Conservation (phyloP, 1,140 invertebrate species). For the Monomorium pharaonis region DNA sequence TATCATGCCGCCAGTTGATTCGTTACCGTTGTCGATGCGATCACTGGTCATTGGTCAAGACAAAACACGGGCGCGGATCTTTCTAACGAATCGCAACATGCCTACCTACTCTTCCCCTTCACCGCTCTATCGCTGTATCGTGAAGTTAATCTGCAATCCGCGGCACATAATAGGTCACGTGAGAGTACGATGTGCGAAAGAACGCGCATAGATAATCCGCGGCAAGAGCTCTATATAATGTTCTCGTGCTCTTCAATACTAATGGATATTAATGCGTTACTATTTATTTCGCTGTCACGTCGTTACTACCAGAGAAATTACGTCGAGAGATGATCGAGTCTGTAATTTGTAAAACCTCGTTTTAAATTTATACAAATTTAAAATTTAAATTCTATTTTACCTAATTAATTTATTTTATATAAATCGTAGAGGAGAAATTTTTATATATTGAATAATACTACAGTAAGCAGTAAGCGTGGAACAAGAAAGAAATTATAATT, state of each 20-base stretch:
- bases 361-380: not conserved
- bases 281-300: not conserved
- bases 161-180: constrained; percentile 50
- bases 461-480: too few relatives aligned
- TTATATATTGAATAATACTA: too few relatives aligned
- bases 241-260: not conserved
- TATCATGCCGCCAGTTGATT: constrained; percentile 22
- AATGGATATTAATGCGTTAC: constrained; percentile 46
- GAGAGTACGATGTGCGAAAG: constrained; percentile 15
- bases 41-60: constrained; percentile 30
- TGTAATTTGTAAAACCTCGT: not conserved
- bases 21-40: constrained; percentile 7
- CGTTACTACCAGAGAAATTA: not conserved
- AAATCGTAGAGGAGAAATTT: too few relatives aligned
- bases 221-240: constrained; percentile 20
- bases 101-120: not conserved
- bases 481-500: too few relatives aligned
- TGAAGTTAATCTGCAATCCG: constrained; percentile 48
- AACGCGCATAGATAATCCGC: constrained; percentile 2
- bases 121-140: constrained; percentile 40
- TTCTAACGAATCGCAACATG: constrained; percentile 44
- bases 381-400: not conserved
- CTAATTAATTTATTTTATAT: not conserved
- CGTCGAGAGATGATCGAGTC: not conserved
- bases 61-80: not conserved